A percentile compares a stretch with the other conserved stretches of the same genome.
phyloP scores from a whole-genome alignment of 2,113 vertebrate species.

The Gadus chalcogrammus region DNA sequence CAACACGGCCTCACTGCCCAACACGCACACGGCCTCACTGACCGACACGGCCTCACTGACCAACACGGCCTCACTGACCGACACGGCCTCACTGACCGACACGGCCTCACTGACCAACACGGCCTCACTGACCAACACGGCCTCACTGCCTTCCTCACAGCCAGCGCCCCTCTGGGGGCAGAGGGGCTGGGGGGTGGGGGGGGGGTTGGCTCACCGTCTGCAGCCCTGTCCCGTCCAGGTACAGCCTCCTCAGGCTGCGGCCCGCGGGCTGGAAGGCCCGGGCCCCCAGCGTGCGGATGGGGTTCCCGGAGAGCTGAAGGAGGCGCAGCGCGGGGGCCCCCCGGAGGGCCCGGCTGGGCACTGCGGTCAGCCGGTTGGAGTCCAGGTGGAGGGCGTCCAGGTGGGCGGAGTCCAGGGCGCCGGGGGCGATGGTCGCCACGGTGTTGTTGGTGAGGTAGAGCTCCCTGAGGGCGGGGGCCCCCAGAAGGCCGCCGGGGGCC shows the following conservation, averaged over 20 bases:
- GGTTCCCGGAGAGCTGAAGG: slow-evolving; percentile 81
- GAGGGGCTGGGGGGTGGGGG: too few species aligned
- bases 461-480: slow-evolving; percentile 63
- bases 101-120: too few species aligned
- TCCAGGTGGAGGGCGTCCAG: slow-evolving; percentile 82
- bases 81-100: too few species aligned
- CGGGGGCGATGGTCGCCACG: slow-evolving; percentile 57
- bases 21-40: too few species aligned
- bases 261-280: slow-evolving; percentile 70
- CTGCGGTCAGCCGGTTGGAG: slow-evolving; percentile 73
- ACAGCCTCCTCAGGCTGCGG: slow-evolving; percentile 78
- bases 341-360: slow-evolving; percentile 72
- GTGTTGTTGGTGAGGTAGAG: slow-evolving; percentile 80
- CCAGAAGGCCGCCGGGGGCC: slow-evolving; percentile 60
- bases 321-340: slow-evolving; percentile 70
- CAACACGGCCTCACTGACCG: not conserved
- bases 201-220: slow-evolving; percentile 66
- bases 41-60: too few species aligned
- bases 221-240: slow-evolving; percentile 78
- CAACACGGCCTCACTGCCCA: too few species aligned
- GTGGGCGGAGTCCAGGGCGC: slow-evolving; percentile 65
- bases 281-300: slow-evolving; percentile 62
- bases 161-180: too few species aligned
- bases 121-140: not conserved
- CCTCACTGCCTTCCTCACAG: too few species aligned